Base-by-base conservation (phyloP, 64 coral and sea anemone genomes). In the Catalaphyllia jardinei region DNA sequence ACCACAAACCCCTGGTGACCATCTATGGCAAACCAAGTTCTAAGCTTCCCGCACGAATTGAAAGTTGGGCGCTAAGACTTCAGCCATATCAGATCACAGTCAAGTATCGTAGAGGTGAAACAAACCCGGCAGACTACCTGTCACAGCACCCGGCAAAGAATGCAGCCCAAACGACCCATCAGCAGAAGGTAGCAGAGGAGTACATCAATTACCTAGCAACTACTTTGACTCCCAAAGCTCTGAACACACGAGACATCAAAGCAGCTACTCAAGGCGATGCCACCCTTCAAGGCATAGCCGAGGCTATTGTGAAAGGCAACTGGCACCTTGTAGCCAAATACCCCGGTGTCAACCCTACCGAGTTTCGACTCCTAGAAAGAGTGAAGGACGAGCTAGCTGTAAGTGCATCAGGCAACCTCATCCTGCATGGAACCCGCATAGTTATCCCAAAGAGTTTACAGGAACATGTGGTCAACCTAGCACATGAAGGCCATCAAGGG, bases 181-280 rank as follows among this genome's bases (percentile, higher is more conserved):
- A 89, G 49, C 65, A 89, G 87, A 94, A 94, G 46, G 74, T 93
- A 27, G 85, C 75, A 59, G 85, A 88, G 46, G 89, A 93, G 85
- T 86, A 27, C 38, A 59, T 86, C 9, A 77, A 75, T 28, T 86
- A 83, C 89, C 79, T 92, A 19, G 89, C 59, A 75, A 60, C 51
- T 16, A 62, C 79, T 10, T 93, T 76, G 31, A 93, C 85, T 59
- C 85, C 76, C 67, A 93, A 93, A 79, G 38, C 91, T 9, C 72
- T 93, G 84, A 93, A 73, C 12, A 55, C 29, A 51, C 60, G 80
- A 62, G 72, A 85, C 8, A 93, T 79, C 14, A 73, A 79, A 24
- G 24, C 61, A 79, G 92, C 77, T 31, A 93, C 78, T 22, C 20
- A 83, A 51, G 28, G 10, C 15, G 86, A 83, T 52, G 24, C 77